Evolutionary conservation across 2,797 vertebrate genomes (phyloP), one percentile per base, ranked within the genome.

Genomic region (Onychomys arenicola): DNA sequence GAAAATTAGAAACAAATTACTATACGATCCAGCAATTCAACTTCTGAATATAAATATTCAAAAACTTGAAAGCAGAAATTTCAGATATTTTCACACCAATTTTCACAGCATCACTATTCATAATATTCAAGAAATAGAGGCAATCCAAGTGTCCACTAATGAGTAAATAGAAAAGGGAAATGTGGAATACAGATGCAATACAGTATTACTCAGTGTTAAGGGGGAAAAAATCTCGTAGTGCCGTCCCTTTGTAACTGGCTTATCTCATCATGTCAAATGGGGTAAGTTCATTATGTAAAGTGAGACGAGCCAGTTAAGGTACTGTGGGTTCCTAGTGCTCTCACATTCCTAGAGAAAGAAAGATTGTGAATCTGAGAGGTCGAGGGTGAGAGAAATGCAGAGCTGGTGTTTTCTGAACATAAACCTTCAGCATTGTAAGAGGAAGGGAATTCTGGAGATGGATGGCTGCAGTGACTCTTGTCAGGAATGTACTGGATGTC

Each of bases 1-100:
- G 57, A 89, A 88, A 92, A 21, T 69, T 83, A 83, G 91, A 59
- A 78, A 49, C 19, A 89, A 88, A 88, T 76, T 49, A 59, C 25
- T 61, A 67, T 57, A 46, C 59, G 57, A 63, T 75, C n/a, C 32
- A 65, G 23, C 12, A 76, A 57, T 76, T 83, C 23, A 1, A 76
- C 46, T 76, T 83, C 59, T 37, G 37, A 27, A 25, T 76, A 37
- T 59, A 57, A 37, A 67, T 37, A 61, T 84, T 27, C 32, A 46
- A 82, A 92, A 73, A 76, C 75, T 49, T 67, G 32, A 92, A 88
- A 67, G 27, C 43, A 87, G 57, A 49, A 71, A 81, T 84, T 87
- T 23, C 32, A 87, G 43, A 7, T 52, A 65, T 87, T 88, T 91
- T 49, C 65, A 65, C 6, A 88, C 29, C 29, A 69, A 34, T 40